These are phyloP conservation scores for Hydrocynus forskahlii DNA, from an alignment of 2,797 vertebrate species.

Conservation along the genomic window DNA sequence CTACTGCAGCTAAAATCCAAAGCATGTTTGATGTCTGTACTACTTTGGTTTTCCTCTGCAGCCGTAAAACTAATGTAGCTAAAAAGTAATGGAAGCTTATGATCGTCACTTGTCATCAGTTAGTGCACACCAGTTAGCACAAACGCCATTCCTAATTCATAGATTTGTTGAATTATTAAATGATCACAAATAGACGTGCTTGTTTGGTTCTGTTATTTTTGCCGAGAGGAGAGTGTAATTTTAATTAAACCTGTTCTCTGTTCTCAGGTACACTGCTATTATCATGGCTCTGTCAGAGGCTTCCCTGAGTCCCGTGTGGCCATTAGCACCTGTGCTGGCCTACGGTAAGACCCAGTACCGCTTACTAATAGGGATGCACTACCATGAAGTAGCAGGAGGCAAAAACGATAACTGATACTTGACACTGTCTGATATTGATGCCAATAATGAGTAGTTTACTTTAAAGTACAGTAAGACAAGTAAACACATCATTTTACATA, in stretches of 20 bases:
- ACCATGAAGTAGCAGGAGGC: not conserved
- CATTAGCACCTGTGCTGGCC: slow-evolving; percentile 83
- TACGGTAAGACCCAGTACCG: slow-evolving; percentile 76
- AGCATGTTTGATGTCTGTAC: not conserved
- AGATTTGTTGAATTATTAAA: not conserved
- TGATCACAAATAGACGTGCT: not conserved
- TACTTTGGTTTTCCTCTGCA: not conserved
- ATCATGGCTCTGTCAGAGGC: slow-evolving; percentile 78
- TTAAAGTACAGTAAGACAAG: too few relatives aligned
- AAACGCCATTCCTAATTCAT: not conserved
- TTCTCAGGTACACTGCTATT: slow-evolving; percentile 85
- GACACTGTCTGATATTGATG: not conserved
- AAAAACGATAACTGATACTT: not conserved
- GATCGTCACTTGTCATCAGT: not conserved
- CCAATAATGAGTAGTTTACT: too few relatives aligned
- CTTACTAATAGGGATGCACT: not conserved
- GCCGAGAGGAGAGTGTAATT: not conserved
- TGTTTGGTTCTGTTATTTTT: not conserved
- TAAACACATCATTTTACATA: too few relatives aligned
- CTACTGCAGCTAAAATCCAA: not conserved
- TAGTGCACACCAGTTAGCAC: too few relatives aligned
- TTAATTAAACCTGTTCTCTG: slow-evolving; percentile 1
- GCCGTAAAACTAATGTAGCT: not conserved
- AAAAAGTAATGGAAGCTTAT: not conserved
- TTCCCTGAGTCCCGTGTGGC: slow-evolving; percentile 77